Evolutionary conservation across 1,140 invertebrate species (phyloP), one percentile per base, ranked within the genome.

Genomic region (Elysia chlorotica): DNA sequence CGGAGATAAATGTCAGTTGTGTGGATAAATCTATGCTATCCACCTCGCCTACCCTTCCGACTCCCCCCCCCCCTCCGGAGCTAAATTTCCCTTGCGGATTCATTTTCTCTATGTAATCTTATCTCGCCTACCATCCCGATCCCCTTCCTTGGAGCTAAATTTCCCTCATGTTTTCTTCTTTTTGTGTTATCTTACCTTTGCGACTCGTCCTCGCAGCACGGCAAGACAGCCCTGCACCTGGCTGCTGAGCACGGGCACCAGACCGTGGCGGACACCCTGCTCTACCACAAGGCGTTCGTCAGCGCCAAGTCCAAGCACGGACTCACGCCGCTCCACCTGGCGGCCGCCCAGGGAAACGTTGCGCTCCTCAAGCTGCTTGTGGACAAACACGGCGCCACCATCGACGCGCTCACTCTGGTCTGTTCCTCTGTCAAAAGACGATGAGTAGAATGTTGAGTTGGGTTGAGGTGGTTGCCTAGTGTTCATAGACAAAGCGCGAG

Each of bases 221-320:
- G 96, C 17, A 90, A 96, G 79, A 97, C 96, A 0, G 96, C 96
- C 0, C 89, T 99, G 53, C 98, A 99, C 88, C 89, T 99, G 72
- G 96, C 97, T 0, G 96, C 96, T 0, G 96, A 99, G 83, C 93
- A 93, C 80, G 97, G 97, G 0, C 98, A 95, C 83, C 76, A 89
- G 21, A 87, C 96, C 87, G 95, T 99, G 0, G 97, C 96, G 82
- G 96, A 99, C 86, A 93, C 96, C 17, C 88, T 99, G n/a, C 89
- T 99, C 23, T 93, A 94, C 66, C 94, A 97, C 87, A 99, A 99
- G 88, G 98, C 98, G 0, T 99, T 99, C 86, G 98, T 99, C 61
- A 99, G 99, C 88, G 90, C 89, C 54, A 91, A 91, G 65, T 90
- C 90, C 25, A 98, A 99, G 94, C 89, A 96, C 91, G 91, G 91